Evolutionary conservation across 2,113 vertebrate species (phyloP), one percentile per base, ranked within the genome.

Genomic region (Plectropomus leopardus): DNA sequence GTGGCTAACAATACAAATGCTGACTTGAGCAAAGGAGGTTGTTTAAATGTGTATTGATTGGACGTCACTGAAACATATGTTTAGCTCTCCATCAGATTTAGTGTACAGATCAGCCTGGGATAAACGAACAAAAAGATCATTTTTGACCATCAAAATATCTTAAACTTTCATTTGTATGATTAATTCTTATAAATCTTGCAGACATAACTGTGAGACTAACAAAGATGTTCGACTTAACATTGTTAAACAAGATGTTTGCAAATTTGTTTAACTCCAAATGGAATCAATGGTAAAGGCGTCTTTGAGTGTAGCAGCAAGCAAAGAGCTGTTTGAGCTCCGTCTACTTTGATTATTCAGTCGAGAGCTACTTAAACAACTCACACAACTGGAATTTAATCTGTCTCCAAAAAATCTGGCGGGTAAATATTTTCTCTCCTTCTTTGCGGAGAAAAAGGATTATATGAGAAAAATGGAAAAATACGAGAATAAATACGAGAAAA

Each of bases 291-390:
- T 34, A 45, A n/a, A 16, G 58, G 8, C 1, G 10, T 5, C 11
- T 34, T 21, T 9, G 51, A 50, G 21, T n/a, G 16, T 26, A 51
- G 44, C 42, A 64, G 58, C 32, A 13, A 84, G 42, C 13, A 15
- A 28, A 53, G 24, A 15, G 34, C 23, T 66, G 28, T 72, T 45
- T 53, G 50, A 4, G 2, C 28, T 59, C 24, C 8, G 10, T 44
- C 66, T 70, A 34, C n/a, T 64, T 65, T 66, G 60, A 55, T 63
- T 64, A 51, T 71, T 19, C 26, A 45, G 14, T 19, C 0, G 10
- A 45, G 51, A 72, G 47, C 61, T 26, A 11, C 53, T 72, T 74
- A 63, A 85, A 59, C 60, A 80, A n/a, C 28, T 61, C 47, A 59
- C 21, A 34, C 24, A 67, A 84, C 17, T 11, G 8, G 24, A 68